phyloP scores from a whole-genome alignment of 2,888 invertebrate species.

The Camponotus fellah region DNA sequence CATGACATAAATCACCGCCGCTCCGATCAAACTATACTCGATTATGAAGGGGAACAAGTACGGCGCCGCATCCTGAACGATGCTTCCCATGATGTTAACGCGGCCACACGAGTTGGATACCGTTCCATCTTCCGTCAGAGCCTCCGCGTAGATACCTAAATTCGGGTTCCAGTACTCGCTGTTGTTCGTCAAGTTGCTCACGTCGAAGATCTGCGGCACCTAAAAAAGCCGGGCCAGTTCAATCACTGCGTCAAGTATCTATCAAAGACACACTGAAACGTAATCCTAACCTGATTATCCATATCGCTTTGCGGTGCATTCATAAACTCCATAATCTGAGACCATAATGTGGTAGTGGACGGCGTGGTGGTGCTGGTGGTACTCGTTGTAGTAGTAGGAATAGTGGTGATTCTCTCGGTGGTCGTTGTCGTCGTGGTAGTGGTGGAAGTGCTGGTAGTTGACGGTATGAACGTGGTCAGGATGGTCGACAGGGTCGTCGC shows the following conservation, averaged over 20 bases:
- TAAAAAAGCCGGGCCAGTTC: neutral
- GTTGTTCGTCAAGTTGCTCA: slow-evolving; percentile 83
- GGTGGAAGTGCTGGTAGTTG: slow-evolving; percentile 85
- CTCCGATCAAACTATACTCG: slow-evolving; percentile 97
- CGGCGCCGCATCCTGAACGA: slow-evolving; percentile 97
- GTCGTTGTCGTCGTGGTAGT: slow-evolving; percentile 85
- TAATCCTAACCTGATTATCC: slow-evolving; percentile 68
- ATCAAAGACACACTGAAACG: no score
- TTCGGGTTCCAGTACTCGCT: slow-evolving; percentile 78
- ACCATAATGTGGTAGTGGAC: slow-evolving; percentile 87
- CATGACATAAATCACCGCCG: slow-evolving; percentile 98
- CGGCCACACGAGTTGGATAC: slow-evolving; percentile 90
- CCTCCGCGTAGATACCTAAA: slow-evolving; percentile 82
- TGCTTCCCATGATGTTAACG: slow-evolving; percentile 96
- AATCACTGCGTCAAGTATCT: neutral
- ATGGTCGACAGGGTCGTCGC: slow-evolving; percentile 82
- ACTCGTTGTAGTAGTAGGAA: slow-evolving; percentile 85
- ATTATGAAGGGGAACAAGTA: slow-evolving; percentile 98
- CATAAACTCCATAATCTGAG: slow-evolving; percentile 86
- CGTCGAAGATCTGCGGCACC: slow-evolving; percentile 83
- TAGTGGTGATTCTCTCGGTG: slow-evolving; percentile 85
- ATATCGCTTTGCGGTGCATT: slow-evolving; percentile 75
- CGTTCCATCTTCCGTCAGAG: slow-evolving; percentile 79
- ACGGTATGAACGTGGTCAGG: slow-evolving; percentile 79
- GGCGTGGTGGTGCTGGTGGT: slow-evolving; percentile 85